These are phyloP conservation scores for Drosophila truncata DNA, from an alignment of 1,140 invertebrate species.

Conservation along the genomic window DNA sequence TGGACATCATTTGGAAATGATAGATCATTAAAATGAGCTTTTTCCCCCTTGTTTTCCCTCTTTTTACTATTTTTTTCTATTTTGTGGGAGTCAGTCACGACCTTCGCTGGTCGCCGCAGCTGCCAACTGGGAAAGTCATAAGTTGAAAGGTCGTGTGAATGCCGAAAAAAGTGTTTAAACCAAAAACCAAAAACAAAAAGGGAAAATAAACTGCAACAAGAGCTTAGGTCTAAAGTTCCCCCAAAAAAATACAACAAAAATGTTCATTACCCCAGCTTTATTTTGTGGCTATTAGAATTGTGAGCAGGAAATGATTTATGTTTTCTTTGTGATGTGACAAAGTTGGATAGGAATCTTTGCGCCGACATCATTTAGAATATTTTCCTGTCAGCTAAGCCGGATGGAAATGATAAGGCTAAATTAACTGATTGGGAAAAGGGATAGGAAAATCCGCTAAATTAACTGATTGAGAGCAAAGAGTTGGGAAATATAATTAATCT, in stretches of 20 bases:
- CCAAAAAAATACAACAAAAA: neutral
- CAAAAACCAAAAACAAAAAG: conserved; percentile 35
- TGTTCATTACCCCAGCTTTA: conserved; percentile 11
- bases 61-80: conserved; percentile 2
- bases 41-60: conserved; percentile 28
- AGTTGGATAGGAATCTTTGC: conserved; percentile 21
- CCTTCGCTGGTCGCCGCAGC: conserved; percentile 45
- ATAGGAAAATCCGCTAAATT: conserved; percentile 1
- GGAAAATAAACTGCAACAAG: conserved; percentile 49
- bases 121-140: conserved; percentile 57
- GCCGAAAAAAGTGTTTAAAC: conserved; percentile 44
- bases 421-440: conserved; percentile 6
- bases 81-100: conserved; percentile 56
- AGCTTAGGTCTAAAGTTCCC: conserved; percentile 31
- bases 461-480: neutral
- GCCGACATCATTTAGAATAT: conserved; percentile 35
- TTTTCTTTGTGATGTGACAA: conserved; percentile 45
- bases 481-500: neutral
- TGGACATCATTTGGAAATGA: conserved; percentile 61
- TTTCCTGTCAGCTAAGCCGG: conserved; percentile 44
- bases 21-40: conserved; percentile 63
- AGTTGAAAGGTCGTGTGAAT: conserved; percentile 67
- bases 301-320: conserved; percentile 61
- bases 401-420: conserved; percentile 51
- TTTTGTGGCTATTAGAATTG: conserved; percentile 32